Base-by-base conservation (phyloP, 2,888 invertebrate species). In the Deilephila elpenor region DNA sequence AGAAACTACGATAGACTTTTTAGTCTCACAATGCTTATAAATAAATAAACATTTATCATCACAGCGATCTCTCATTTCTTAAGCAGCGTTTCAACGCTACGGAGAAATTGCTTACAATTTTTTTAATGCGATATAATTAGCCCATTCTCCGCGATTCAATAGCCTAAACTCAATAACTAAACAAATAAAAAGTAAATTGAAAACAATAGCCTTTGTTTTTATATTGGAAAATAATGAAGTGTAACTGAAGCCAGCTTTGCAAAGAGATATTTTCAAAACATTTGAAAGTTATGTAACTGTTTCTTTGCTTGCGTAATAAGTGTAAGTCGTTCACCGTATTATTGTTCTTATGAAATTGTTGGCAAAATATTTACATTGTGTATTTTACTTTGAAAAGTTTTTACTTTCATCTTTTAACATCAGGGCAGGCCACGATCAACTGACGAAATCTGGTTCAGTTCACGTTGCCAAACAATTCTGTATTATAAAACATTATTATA, bases 181-280 rank as follows among this genome's bases (percentile, higher is more conserved):
- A 11, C 20, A 20, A 67, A 44, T 44, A 14, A 14, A 7, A 20
- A 51, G 17, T 14, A 25, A 51, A 25, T 7, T 11, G 17, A 17
- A 25, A 64, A 64, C 34, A 34, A 37, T n/a, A n/a, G 44, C 17
- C 20, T 20, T 67, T 67, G 62, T 62, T 62, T 32, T 19, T 32
- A n/a, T 8, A 32, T 19, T 32, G 29, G 25, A 29, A 29, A 60
- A 29, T 25, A 60, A 60, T 60, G 29, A n/a, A 44, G 11, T 2
- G 19, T n/a, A 6, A 6, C 56, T 56, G 56, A n/a, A 56, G 44
- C 19, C n/a, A 56, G 17, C 7, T 5, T n/a, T 60, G 1, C 25
- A 60, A 29, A 25, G 29, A 60, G 60, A 32, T 29, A 67, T 67
- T 51, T 67, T 51, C 17, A 51, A 67, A 67, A 67, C 20, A 37